Evolutionary conservation across 2,113 vertebrate species (phyloP), one percentile per base, ranked within the genome.

Genomic region (Thinocorus orbignyianus): DNA sequence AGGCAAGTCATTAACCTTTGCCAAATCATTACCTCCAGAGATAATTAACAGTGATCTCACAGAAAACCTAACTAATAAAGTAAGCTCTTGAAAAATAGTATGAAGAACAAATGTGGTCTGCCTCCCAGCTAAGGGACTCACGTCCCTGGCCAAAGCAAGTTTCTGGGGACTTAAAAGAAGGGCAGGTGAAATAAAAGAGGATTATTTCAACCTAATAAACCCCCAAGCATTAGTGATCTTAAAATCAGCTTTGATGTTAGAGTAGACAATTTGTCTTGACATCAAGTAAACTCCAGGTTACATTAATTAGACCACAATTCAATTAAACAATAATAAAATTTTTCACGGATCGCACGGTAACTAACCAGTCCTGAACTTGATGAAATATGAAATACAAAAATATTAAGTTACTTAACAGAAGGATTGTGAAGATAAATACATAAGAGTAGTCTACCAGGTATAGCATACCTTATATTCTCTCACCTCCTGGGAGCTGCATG

Each of bases 1-100:
- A 94, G 82, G 91, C 69, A 94, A 97, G 90, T 96, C 94, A 92
- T 97, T 97, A 97, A 97, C 95, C 93, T 98, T 97, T 97, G 84
- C 81, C 93, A 97, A 94, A 98, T 95, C 92, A 88, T 95, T 96
- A 92, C 85, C 92, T 95, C 90, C 55, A 88, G 74, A 96, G 95
- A 97, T 94, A 96, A 96, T 97, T 97, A 97, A 97, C 78, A 93
- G 83, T 89, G 94, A 96, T 97, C 94, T 93, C 70, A 22, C 46
- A 93, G 90, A 86, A 96, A 96, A 95, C 26, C 51, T 88, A 91
- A 93, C 76, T 96, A 96, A 96, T 90, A 96, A 92, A 94, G 88
- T 88, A 90, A 61, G 48, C 37, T 93, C 81, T 93, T 90, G 86
- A 94, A 96, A 96, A 97, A 95, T 58, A 95, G 60, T 92, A 65